Conservation (phyloP, 2,888 invertebrate genomes). For the Aphidoletes aphidimyza region DNA sequence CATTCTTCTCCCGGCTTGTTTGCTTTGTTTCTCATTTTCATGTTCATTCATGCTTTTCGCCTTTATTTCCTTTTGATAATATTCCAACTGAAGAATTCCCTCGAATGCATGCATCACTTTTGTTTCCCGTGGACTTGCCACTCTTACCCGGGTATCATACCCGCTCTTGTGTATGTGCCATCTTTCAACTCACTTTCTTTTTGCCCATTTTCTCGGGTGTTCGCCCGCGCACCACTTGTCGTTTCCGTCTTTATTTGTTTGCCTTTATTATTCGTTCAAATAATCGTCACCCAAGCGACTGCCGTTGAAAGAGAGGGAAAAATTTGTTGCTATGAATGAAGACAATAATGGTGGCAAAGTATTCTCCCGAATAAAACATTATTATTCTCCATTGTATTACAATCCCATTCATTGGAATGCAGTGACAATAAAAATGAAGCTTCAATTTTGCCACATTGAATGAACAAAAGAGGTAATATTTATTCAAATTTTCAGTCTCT, state of each 20-base stretch:
- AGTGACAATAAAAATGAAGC: background rate
- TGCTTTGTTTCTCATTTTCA: constrained; percentile 10
- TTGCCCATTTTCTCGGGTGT: too few species aligned
- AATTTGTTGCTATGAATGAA: background rate
- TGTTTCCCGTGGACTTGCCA: too few species aligned
- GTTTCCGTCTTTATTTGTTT: background rate
- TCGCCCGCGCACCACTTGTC: background rate
- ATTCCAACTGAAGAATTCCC: background rate
- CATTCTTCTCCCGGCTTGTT: background rate
- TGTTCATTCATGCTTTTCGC: constrained; percentile 10
- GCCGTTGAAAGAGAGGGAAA: background rate
- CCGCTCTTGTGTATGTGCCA: too few species aligned
- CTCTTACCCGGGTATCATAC: too few species aligned
- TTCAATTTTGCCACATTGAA: too few species aligned
- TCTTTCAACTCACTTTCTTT: too few species aligned
- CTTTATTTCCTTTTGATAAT: constrained; percentile 48
- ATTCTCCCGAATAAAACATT: constrained; percentile 22
- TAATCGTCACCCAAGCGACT: constrained; percentile 44
- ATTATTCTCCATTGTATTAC: constrained; percentile 44
- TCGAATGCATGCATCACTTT: constrained; percentile 34
- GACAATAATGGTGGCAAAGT: constrained; percentile 42
- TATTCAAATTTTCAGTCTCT: too few species aligned
- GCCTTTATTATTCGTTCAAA: constrained; percentile 46
- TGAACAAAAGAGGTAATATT: background rate
- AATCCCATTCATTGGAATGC: background rate